Evolutionary conservation across 1,140 invertebrate genomes (phyloP).

Genomic region (Cydia splendana): DNA sequence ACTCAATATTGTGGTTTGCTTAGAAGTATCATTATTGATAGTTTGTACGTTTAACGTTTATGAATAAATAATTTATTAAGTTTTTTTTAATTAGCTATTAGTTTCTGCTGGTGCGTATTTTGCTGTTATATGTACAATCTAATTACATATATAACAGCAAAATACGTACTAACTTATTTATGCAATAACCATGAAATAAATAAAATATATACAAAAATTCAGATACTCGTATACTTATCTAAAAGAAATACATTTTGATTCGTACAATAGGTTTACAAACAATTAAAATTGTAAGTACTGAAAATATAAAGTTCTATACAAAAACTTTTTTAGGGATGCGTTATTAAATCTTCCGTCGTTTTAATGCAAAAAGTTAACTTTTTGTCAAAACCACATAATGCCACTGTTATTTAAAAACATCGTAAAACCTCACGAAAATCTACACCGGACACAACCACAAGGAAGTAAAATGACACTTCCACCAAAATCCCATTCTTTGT

Average conservation of each 20-base stretch:
- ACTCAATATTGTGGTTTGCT: too few relatives aligned
- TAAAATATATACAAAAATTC: background rate
- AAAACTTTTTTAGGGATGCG: background rate
- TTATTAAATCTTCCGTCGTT: constrained; percentile 27
- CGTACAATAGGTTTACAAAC: background rate
- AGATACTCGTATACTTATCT: background rate
- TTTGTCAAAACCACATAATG: constrained; percentile 17
- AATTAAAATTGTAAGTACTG: background rate
- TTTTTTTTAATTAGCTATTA: too few relatives aligned
- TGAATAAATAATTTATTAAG: too few relatives aligned
- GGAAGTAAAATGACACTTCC: constrained; percentile 51
- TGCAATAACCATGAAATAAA: too few relatives aligned
- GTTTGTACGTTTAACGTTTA: too few relatives aligned
- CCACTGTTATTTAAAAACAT: constrained; percentile 12
- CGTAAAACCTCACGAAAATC: constrained; percentile 22
- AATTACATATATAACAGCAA: too few relatives aligned
- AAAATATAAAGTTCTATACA: too few relatives aligned
- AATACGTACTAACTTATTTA: too few relatives aligned
- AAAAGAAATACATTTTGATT: background rate
- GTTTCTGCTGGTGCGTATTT: too few relatives aligned
- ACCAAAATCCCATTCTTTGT: constrained; percentile 44
- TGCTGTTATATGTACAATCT: too few relatives aligned
- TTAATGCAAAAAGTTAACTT: constrained; percentile 1
- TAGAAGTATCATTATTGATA: too few relatives aligned
- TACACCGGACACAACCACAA: constrained; percentile 54